Conservation (phyloP, 1,140 invertebrate species). For the Aplysia californica region DNA sequence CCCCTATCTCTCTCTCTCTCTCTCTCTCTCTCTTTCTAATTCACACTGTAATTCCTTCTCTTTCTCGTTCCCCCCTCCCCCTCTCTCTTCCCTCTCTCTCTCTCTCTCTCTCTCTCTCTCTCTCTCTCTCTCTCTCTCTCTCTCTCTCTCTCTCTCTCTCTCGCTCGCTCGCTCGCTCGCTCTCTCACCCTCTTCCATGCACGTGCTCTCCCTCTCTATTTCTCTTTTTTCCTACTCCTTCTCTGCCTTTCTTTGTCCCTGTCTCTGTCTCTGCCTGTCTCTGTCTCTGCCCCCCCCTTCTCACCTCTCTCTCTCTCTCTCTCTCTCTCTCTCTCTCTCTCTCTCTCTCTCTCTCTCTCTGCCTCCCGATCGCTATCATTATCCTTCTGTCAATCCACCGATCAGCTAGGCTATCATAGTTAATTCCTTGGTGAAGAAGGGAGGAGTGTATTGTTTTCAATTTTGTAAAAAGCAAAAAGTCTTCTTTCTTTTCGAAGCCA, state of each 20-base stretch:
- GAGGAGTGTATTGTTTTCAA: no score
- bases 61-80: no score
- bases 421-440: no score
- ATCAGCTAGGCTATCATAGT: no score
- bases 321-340: background rate
- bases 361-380: background rate
- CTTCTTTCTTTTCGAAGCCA: no score
- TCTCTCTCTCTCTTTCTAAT: no score
- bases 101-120: background rate
- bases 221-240: background rate
- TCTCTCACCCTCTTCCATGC: background rate
- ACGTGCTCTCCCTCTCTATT: background rate
- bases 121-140: background rate
- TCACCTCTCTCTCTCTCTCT: background rate
- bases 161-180: background rate
- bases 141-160: background rate
- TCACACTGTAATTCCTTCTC: no score
- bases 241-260: background rate
- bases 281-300: background rate
- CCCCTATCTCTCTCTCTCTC: no score
- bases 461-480: no score
- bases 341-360: background rate
- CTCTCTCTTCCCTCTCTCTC: background rate
- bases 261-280: background rate
- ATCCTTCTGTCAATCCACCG: background rate